These are phyloP conservation scores for Tamias sibiricus DNA, from an alignment of 2,113 vertebrate species.

Conservation along the genomic window DNA sequence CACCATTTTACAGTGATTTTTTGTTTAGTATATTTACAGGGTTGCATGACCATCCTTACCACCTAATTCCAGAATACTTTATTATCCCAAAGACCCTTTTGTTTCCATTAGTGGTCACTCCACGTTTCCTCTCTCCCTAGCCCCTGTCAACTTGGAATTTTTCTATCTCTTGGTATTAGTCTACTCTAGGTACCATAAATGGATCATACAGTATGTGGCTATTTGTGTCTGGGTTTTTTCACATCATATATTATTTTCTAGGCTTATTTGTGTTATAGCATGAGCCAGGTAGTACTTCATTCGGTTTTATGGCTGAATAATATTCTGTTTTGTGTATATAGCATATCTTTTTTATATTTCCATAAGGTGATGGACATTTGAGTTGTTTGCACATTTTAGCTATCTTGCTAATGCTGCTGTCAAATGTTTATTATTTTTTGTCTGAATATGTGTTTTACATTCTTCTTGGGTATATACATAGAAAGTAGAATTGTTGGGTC, in stretches of 20 bases:
- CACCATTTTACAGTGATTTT: slow-evolving; percentile 1
- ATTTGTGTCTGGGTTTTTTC: not conserved
- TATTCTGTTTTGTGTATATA: not conserved
- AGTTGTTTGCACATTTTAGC: not conserved
- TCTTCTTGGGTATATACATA: not conserved
- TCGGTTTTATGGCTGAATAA: not conserved
- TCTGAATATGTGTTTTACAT: not conserved
- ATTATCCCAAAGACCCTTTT: not conserved
- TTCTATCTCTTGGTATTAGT: not conserved
- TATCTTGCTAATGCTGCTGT: not conserved
- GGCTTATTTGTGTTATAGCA: not conserved
- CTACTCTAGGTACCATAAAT: not conserved
- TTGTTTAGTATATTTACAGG: not conserved
- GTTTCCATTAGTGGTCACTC: not conserved
- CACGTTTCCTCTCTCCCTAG: not conserved
- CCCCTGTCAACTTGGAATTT: not conserved
- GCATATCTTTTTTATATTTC: not conserved
- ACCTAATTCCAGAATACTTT: not conserved
- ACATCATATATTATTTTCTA: not conserved
- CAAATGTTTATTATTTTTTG: not conserved
- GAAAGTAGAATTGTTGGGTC: not conserved
- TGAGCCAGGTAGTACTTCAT: not conserved
- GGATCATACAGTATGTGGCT: not conserved
- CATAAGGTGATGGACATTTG: not conserved
- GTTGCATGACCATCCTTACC: not conserved